Evolutionary conservation across 2,888 invertebrate species (phyloP).

Genomic region (Sarcophaga subvicina): DNA sequence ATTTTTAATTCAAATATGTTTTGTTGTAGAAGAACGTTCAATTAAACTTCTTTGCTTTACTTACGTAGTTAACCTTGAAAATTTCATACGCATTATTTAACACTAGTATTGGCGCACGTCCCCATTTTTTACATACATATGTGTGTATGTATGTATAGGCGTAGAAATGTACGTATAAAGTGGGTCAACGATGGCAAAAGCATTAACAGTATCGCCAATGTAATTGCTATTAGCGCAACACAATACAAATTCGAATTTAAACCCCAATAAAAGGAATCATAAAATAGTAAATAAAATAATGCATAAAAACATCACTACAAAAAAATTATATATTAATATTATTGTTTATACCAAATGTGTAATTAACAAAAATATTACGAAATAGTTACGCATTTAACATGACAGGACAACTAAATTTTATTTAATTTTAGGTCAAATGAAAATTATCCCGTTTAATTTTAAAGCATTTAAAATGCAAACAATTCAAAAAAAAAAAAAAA

Average conservation of each 20-base stretch:
- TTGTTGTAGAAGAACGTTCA: too few species aligned
- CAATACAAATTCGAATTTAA: neutral
- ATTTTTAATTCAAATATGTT: too few species aligned
- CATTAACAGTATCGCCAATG: neutral
- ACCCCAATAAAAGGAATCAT: neutral
- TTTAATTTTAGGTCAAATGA: too few species aligned
- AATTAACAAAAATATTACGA: too few species aligned
- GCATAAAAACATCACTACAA: neutral
- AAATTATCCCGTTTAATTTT: too few species aligned
- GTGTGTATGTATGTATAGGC: too few species aligned
- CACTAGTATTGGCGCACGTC: slow-evolving; percentile 60
- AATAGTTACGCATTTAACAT: too few species aligned
- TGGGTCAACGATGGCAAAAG: neutral
- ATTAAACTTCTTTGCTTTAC: neutral
- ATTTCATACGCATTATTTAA: slow-evolving; percentile 34
- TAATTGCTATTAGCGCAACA: neutral
- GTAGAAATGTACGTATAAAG: neutral
- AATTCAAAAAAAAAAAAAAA: too few species aligned
- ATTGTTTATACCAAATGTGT: too few species aligned
- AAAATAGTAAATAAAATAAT: slow-evolving; percentile 4
- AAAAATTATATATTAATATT: neutral
- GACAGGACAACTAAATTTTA: too few species aligned
- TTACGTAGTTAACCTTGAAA: slow-evolving; percentile 58
- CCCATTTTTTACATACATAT: neutral
- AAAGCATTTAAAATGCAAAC: too few species aligned